These are phyloP conservation scores for Axinella damicornis DNA, from an alignment of 37 sponge, comb jelly and placozoan species.

Conservation along the genomic window DNA sequence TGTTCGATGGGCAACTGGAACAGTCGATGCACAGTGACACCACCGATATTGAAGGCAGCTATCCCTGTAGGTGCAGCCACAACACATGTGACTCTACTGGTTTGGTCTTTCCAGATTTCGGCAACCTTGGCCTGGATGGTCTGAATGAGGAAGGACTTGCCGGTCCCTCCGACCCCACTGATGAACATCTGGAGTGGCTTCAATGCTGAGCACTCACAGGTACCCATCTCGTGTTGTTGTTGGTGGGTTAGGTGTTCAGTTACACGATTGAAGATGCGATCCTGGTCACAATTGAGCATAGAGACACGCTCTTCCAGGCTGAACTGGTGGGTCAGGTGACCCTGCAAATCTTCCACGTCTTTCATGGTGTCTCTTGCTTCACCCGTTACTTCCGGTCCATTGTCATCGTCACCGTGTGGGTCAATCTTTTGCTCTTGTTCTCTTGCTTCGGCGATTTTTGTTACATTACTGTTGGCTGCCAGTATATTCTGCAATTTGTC, in stretches of 20 bases:
- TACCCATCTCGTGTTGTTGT: conserved; percentile 13
- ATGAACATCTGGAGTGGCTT: conserved; percentile 52
- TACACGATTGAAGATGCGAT: conserved; percentile 42
- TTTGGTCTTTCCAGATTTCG: too few species aligned
- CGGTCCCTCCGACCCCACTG: too few species aligned
- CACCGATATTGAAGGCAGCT: too few species aligned
- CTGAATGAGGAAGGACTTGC: too few species aligned
- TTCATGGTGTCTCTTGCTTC: conserved; percentile 59
- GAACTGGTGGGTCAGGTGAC: background rate
- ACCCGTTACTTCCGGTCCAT: conserved; percentile 48
- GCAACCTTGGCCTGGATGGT: too few species aligned
- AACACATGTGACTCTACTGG: too few species aligned
- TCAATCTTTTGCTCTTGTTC: conserved; percentile 6
- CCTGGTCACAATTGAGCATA: conserved; percentile 69
- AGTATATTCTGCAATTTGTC: conserved; percentile 49
- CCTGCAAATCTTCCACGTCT: conserved; percentile 19
- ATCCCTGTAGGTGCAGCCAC: too few species aligned
- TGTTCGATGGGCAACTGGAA: too few species aligned
- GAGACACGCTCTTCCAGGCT: conserved; percentile 32
- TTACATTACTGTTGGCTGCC: conserved; percentile 10
- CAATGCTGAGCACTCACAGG: conserved; percentile 53
- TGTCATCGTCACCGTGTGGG: background rate
- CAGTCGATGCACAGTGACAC: too few species aligned
- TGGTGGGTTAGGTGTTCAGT: conserved; percentile 7
- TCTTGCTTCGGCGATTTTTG: conserved; percentile 53